phyloP scores from a whole-genome alignment of 2,797 vertebrate genomes.

The Numenius phaeopus region DNA sequence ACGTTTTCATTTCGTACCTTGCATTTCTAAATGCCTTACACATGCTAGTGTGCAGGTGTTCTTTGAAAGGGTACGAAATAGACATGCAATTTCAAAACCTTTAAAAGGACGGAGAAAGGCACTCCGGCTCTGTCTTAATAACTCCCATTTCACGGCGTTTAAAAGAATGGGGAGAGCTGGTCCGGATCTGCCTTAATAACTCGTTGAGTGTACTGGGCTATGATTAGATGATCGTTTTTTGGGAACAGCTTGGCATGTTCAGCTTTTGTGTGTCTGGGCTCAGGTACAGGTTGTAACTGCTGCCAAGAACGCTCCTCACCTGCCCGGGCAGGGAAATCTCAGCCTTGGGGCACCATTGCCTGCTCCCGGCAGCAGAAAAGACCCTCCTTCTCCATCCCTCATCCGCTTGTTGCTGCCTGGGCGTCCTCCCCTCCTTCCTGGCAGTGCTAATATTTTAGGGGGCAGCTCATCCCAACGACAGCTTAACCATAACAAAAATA shows the following conservation, averaged over 20 bases:
- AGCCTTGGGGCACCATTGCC: fast-evolving
- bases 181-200: neutral
- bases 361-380: neutral
- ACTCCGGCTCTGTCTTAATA: neutral
- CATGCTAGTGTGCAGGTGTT: neutral
- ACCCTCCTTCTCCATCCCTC: neutral
- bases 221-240: neutral
- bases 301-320: neutral
- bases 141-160: neutral
- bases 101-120: neutral
- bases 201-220: too few relatives aligned
- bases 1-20: neutral
- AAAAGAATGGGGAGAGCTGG: neutral
- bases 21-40: neutral
- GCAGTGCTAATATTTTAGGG: neutral
- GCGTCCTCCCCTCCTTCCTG: neutral
- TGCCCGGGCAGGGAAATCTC: neutral
- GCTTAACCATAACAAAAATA: neutral
- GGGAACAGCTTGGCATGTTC: neutral
- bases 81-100: neutral
- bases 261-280: neutral
- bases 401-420: neutral
- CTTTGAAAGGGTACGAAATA: too few relatives aligned
- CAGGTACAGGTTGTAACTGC: neutral
- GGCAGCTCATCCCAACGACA: neutral